These are phyloP conservation scores for Acrobasis consociella DNA, from an alignment of 2,888 invertebrate species.

Conservation along the genomic window DNA sequence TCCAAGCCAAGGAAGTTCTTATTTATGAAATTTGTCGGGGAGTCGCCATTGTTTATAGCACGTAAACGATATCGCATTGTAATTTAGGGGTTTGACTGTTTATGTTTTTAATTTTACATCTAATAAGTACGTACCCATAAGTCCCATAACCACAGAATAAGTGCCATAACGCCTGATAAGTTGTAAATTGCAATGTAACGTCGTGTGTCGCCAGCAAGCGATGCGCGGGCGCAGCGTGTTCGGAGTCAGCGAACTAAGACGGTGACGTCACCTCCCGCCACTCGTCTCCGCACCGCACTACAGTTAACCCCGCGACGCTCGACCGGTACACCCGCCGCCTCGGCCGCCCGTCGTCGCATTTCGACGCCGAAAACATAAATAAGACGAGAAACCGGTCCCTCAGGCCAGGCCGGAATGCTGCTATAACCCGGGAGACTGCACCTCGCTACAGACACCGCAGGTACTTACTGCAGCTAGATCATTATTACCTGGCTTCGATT, in stretches of 20 bases:
- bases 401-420: background rate
- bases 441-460: background rate
- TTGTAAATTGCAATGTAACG: too few relatives aligned
- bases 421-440: background rate
- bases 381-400: background rate
- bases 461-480: background rate
- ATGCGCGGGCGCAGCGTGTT: conserved; percentile 16
- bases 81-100: too few relatives aligned
- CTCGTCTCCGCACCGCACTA: conserved; percentile 25
- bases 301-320: conserved; percentile 29
- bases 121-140: too few relatives aligned
- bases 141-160: too few relatives aligned
- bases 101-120: too few relatives aligned
- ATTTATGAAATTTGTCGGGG: too few relatives aligned
- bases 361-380: background rate
- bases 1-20: too few relatives aligned
- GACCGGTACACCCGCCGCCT: conserved; percentile 10
- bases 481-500: background rate
- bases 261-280: conserved; percentile 31
- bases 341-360: background rate
- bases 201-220: background rate
- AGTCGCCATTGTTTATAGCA: too few relatives aligned
- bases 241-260: conserved; percentile 16
- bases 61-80: too few relatives aligned
- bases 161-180: too few relatives aligned